Evolutionary conservation across 37 sponge, comb jelly and placozoan species (phyloP).

Genomic region (Chondrosia reniformis): DNA sequence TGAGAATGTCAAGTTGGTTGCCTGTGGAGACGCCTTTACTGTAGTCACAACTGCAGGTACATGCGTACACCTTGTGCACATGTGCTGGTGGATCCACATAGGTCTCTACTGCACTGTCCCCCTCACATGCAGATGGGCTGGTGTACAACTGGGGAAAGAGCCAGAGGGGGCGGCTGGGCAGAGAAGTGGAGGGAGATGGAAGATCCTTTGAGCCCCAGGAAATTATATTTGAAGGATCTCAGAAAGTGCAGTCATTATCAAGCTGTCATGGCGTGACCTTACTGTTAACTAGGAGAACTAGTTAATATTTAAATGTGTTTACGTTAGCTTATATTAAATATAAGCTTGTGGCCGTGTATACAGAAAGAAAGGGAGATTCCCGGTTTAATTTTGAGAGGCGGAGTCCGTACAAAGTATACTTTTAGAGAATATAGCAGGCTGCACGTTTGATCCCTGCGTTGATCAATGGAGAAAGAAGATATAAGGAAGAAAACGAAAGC

Average conservation of each 20-base stretch:
- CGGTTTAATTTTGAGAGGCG: no score
- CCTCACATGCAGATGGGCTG: constrained; percentile 37
- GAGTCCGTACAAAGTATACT: no score
- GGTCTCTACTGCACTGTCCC: neutral
- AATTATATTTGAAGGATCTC: constrained; percentile 42
- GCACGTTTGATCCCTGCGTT: no score
- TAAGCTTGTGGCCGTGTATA: no score
- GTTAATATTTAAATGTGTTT: no score
- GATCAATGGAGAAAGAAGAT: constrained; percentile 25
- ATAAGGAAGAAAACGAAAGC: constrained; percentile 17
- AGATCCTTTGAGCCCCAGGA: constrained; percentile 31
- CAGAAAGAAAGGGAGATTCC: no score
- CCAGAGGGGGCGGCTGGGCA: constrained; percentile 56
- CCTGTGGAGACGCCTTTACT: constrained; percentile 78
- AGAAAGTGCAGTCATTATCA: constrained; percentile 25
- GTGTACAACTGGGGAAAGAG: constrained; percentile 72
- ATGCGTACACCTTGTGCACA: no score
- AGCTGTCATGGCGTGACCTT: constrained; percentile 51
- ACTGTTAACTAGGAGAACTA: constrained; percentile 3
- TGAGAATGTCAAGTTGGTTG: constrained; percentile 31
- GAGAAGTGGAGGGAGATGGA: constrained; percentile 34
- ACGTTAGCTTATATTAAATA: no score
- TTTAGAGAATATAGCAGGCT: no score
- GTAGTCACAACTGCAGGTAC: constrained; percentile 56
- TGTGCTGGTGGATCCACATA: no score